Evolutionary conservation across 2,797 vertebrate species (phyloP).

Genomic region (Labroides dimidiatus): DNA sequence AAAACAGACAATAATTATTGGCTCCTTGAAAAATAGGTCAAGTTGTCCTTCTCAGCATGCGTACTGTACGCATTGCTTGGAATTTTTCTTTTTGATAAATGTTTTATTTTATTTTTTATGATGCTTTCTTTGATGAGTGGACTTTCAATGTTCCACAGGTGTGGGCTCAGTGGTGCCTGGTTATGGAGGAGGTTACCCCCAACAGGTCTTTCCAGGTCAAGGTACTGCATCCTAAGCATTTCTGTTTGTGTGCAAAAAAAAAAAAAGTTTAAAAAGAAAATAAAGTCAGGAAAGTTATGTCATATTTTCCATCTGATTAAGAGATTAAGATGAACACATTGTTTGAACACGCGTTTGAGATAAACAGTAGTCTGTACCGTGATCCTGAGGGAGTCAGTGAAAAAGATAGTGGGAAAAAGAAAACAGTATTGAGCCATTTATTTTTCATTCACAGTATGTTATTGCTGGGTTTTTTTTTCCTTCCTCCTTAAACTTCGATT

Average conservation of each 20-base stretch:
- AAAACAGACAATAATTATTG: slow-evolving; percentile 18
- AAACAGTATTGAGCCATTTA: slow-evolving; percentile 32
- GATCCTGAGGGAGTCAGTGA: slow-evolving; percentile 40
- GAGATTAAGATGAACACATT: not conserved
- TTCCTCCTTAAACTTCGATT: slow-evolving; percentile 5
- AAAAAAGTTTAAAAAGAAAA: not conserved
- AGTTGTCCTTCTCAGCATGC: not conserved
- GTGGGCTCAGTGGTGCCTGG: slow-evolving; percentile 61
- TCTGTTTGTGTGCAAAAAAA: not conserved
- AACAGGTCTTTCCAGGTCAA: slow-evolving; percentile 80
- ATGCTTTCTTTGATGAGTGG: too few species aligned
- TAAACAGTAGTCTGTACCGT: slow-evolving; percentile 8
- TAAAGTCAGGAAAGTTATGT: not conserved
- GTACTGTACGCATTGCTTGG: not conserved
- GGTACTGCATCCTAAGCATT: not conserved
- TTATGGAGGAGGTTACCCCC: slow-evolving; percentile 78
- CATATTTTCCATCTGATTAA: not conserved
- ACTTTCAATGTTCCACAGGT: slow-evolving; percentile 42
- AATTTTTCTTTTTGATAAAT: slow-evolving; percentile 2
- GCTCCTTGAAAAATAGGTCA: slow-evolving; percentile 22
- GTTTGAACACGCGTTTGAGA: not conserved
- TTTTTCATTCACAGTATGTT: not conserved
- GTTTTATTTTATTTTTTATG: not conserved
- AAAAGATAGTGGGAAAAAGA: slow-evolving; percentile 25
- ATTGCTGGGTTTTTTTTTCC: too few species aligned